Base-by-base conservation (phyloP, 1,140 invertebrate genomes). In the Teleogryllus occipitalis region DNA sequence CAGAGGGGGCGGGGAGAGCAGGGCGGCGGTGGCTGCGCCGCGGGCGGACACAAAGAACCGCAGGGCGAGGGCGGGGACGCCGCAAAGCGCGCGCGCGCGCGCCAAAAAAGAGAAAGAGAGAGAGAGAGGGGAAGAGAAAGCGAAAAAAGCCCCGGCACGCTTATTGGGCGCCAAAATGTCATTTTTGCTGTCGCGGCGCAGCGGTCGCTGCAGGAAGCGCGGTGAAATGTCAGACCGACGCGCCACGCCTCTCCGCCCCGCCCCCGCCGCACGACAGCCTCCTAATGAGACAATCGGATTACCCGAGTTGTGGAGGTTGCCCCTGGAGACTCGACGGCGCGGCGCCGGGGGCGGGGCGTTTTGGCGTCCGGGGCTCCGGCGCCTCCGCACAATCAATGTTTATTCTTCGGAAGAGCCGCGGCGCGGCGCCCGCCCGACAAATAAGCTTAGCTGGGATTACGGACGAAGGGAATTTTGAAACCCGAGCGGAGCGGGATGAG, bases 231-330 rank as follows among this genome's bases (percentile, higher is more conserved):
- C 54, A 65, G 54, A 65, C 54, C 18, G 54, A 18, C 54, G 54
- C 54, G 54, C 54, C 27, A 7, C 54, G 54, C 54, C 54, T 2
- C 54, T 3, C 54, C 54, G 10, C 54, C 1, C 54, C 54, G 54
- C 54, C 2, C 10, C 2, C 54, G 54, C 54, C 10, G 18, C 54
- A 65, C 54, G 54, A 65, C 54, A 65, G 54, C 54, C 10, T 65
- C 54, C 54, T 65, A 65, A 65, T 65, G 54, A 65, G 54, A 65
- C 54, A 65, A 65, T 65, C 54, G 54, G 54, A 65, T 65, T 65
- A 65, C 54, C 10, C 54, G 54, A 65, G 54, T 65, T 65, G 54
- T 65, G 54, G 54, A 65, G 54, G 54, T 65, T 65, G 10, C 54
- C 54, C 54, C 54, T 14, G 54, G 54, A 39, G 54, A 65, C 54